Conservation (phyloP, 2,888 invertebrate species). For the Elmis aenea region DNA sequence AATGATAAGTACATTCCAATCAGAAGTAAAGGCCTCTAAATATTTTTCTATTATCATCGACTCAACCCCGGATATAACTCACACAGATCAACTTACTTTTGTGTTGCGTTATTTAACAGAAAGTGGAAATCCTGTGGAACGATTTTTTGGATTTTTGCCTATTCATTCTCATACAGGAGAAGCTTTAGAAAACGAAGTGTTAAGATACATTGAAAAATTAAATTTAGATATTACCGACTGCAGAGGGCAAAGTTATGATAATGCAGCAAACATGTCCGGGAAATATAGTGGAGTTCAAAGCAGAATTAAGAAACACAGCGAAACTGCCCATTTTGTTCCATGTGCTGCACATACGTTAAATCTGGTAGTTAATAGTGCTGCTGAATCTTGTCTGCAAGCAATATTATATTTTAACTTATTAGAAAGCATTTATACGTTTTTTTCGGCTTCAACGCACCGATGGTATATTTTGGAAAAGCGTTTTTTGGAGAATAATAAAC, state of each 20-base stretch:
- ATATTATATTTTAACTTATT: too few relatives aligned
- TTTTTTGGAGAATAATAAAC: too few relatives aligned
- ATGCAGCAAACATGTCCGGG: constrained; percentile 16
- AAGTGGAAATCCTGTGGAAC: constrained; percentile 14
- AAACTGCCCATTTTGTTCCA: constrained; percentile 11
- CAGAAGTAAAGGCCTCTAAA: constrained; percentile 21
- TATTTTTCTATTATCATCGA: constrained; percentile 24
- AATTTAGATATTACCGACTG: constrained; percentile 1
- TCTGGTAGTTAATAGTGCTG: too few relatives aligned
- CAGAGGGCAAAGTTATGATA: constrained; percentile 2
- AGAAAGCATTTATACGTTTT: too few relatives aligned
- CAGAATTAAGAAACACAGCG: neutral
- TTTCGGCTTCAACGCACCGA: too few relatives aligned
- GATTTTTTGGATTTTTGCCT: constrained; percentile 20
- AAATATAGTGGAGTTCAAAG: constrained; percentile 11
- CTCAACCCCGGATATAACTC: constrained; percentile 27
- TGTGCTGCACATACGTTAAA: constrained; percentile 21
- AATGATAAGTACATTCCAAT: constrained; percentile 16
- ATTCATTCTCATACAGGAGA: constrained; percentile 22
- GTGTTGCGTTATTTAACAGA: constrained; percentile 25
- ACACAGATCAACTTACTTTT: constrained; percentile 26
- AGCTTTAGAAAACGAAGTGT: too few relatives aligned
- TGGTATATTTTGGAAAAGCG: too few relatives aligned
- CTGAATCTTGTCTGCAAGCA: too few relatives aligned
- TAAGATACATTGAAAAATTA: neutral